Evolutionary conservation across 2,888 invertebrate species (phyloP), one percentile per base, ranked within the genome.

Genomic region (Drosophila robusta): DNA sequence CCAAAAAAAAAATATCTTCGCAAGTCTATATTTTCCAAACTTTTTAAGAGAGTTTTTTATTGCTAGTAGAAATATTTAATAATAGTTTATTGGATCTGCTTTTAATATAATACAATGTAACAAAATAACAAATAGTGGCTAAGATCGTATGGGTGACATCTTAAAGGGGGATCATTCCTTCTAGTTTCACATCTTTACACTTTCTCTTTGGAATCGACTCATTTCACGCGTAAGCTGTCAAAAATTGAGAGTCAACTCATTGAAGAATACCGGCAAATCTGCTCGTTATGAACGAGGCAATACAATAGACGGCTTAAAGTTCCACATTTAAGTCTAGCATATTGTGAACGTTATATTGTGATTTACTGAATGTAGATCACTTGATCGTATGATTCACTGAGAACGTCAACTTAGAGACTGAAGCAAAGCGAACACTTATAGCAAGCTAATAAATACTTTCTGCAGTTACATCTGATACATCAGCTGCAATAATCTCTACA

Each of bases 251-350:
- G 51, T 49, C 22, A 36, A 49, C 12, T 52, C 32, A 24, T 50
- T 75, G 42, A 52, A 52, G 51, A 51, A 46, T 32, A 18, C 18
- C 18, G 36, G 29, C 38, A 55, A 64, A 58, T 41, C 44, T 32
- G 32, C 46, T 57, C 24, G 42, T 49, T 54, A 29, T 55, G 34
- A 47, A 7, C 39, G 36, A 34, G 41, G 38, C 34, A 14, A 49
- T 67, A 75, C 76, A 75, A 75, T 46, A 46, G 49, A 3, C 14
- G 41, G 60, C 75, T 73, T 75, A 75, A 41, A 9, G 24, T 54
- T 22, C 55, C 57, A 26, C 4, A 36, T 11, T 55, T 24, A 18
- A 7, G n/a, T 12, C 55, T 16, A 56, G 52, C 42, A 46, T 22
- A 42, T 55, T 54, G 11, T 16, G 3, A 24, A 9, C 29, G 29